Evolutionary conservation across 2,888 invertebrate species (phyloP).

Genomic region (Aphodius sticticus): DNA sequence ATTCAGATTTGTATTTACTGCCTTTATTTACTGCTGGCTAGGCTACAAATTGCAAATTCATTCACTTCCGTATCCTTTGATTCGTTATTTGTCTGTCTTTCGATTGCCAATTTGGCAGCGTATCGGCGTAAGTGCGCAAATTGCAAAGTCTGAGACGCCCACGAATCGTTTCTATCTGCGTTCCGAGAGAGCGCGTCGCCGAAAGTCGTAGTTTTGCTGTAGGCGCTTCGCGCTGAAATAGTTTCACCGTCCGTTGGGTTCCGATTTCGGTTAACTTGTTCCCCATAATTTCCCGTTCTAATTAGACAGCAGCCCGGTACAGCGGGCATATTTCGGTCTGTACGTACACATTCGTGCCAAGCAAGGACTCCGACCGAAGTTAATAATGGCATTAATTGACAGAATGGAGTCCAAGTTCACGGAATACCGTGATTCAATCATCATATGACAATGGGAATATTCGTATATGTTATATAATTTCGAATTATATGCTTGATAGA

Average conservation of each 20-base stretch:
- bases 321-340: background rate
- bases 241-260: background rate
- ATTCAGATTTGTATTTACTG: too few species aligned
- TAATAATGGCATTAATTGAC: background rate
- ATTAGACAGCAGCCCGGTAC: background rate
- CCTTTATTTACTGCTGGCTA: too few species aligned
- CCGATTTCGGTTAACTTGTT: slow-evolving; percentile 4
- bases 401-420: background rate
- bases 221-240: background rate
- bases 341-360: background rate
- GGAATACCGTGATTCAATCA: background rate
- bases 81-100: background rate
- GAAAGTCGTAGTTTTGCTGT: background rate
- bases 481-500: background rate
- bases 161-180: background rate
- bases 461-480: background rate
- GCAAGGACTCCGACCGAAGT: background rate
- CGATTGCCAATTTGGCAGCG: background rate
- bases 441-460: background rate
- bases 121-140: background rate
- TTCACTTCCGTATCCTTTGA: background rate
- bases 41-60: background rate
- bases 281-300: background rate
- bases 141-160: background rate
- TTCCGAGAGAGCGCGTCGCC: background rate